Evolutionary conservation across 92 coral and sea anemone species (phyloP), one percentile per base, ranked within the genome.

Genomic region (Porites cylindrica): DNA sequence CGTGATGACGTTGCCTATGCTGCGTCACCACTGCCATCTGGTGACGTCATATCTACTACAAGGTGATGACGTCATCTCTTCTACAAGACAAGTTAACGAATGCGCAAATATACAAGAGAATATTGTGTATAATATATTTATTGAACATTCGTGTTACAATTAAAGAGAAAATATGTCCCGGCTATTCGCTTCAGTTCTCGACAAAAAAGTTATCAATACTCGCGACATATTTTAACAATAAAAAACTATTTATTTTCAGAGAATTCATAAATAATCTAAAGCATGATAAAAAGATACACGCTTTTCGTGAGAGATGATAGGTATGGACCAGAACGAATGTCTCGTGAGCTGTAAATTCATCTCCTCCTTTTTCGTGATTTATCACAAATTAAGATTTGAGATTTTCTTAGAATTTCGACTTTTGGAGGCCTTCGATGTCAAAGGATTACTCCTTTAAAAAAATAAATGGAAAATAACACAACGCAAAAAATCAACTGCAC

Each of bases 51-150:
- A 38, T 38, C 47, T 38, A 38, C 47, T 38, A 38, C 38, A 11
- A 26, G n/a, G 38, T 58, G 59, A 14, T 72, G 77, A 54, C 54
- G 58, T 71, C 59, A 70, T 19, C 61, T 17, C 52, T 47, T 1
- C 43, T 1, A 13, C 3, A 20, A 51, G 20, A 3, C 10, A 67
- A 17, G 13, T 18, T 14, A 54, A 12, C 66, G 26, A 58, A 17
- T 50, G 52, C n/a, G 10, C 24, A 19, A 2, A 12, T 21, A 1
- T 51, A 70, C 56, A 58, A 59, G 58, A 50, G 61, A 70, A 82
- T 51, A 82, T 82, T 20, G 78, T 82, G 78, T 70, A 82, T 66
- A 82, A 70, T 82, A 70, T 82, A 82, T 82, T 82, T 82, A 82
- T 82, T 82, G 47, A 68, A 54, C 60, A 58, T 32, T 56, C 69